Evolutionary conservation across 2,113 vertebrate genomes (phyloP).

Genomic region (Coptodon rendalli): DNA sequence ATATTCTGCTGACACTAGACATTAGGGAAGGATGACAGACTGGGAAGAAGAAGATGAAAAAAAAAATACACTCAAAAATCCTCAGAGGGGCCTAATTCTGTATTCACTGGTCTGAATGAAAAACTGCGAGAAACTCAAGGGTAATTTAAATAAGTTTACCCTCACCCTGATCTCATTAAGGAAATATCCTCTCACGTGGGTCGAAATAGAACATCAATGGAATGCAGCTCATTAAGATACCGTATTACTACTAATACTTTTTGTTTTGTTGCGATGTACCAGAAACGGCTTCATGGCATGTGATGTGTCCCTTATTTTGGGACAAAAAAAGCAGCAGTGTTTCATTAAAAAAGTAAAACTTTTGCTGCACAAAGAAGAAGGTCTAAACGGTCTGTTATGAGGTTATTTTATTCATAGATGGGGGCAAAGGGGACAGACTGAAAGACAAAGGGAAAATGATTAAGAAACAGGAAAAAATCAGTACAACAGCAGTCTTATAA

Average conservation of each 20-base stretch:
- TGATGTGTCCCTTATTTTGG: neutral
- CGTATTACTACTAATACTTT: neutral
- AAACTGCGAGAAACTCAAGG: neutral
- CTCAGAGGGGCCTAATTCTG: slow-evolving; percentile 3
- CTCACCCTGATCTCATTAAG: slow-evolving; percentile 1
- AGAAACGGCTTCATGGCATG: neutral
- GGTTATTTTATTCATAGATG: neutral
- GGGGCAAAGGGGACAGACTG: neutral
- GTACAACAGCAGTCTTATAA: neutral
- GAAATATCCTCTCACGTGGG: neutral
- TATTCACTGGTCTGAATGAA: neutral
- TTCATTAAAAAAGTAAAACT: neutral
- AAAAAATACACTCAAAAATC: neutral
- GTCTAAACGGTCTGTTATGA: neutral
- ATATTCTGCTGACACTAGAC: neutral
- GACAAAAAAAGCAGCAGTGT: neutral
- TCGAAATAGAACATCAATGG: slow-evolving; percentile 6
- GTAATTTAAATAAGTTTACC: slow-evolving; percentile 14
- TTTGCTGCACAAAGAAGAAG: neutral
- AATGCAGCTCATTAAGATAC: neutral
- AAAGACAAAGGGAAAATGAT: neutral
- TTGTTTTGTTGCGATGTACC: neutral
- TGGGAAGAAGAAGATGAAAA: neutral
- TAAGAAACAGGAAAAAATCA: neutral
- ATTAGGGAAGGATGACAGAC: neutral